Evolutionary conservation across 2,888 invertebrate genomes (phyloP).

Genomic region (Pollenia angustigena): DNA sequence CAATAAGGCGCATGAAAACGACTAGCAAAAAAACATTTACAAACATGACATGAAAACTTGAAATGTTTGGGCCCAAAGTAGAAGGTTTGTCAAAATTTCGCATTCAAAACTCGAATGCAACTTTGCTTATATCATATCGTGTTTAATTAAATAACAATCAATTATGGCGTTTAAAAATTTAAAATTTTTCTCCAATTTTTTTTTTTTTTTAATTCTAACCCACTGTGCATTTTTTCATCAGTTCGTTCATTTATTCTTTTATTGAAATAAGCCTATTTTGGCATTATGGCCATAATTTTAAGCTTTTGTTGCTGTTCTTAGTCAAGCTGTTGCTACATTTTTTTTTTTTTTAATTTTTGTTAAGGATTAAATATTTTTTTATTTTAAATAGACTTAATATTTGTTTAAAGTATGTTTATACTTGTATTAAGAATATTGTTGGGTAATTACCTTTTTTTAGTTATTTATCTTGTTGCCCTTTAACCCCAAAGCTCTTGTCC

Average conservation of each 20-base stretch:
- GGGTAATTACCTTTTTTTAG: slow-evolving; percentile 23
- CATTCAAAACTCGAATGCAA: too few species aligned
- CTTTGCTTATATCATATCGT: too few species aligned
- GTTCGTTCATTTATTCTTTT: background rate
- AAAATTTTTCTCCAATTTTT: too few species aligned
- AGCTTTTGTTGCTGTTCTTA: slow-evolving; percentile 11
- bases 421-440: background rate
- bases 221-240: background rate
- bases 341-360: background rate
- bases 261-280: slow-evolving; percentile 60
- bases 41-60: too few species aligned
- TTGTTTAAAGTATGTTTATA: slow-evolving; percentile 8
- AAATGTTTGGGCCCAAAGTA: too few species aligned
- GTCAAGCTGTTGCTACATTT: background rate
- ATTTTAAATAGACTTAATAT: slow-evolving; percentile 1
- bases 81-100: too few species aligned
- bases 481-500: background rate
- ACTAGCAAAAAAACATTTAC: too few species aligned
- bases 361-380: background rate
- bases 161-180: too few species aligned
- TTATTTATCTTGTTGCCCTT: slow-evolving; percentile 10
- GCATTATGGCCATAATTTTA: slow-evolving; percentile 36
- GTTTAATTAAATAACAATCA: too few species aligned
- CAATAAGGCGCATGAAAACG: too few species aligned
- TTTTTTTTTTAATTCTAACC: background rate